Evolutionary conservation across 92 coral and sea anemone species (phyloP).

Genomic region (Porites cylindrica): DNA sequence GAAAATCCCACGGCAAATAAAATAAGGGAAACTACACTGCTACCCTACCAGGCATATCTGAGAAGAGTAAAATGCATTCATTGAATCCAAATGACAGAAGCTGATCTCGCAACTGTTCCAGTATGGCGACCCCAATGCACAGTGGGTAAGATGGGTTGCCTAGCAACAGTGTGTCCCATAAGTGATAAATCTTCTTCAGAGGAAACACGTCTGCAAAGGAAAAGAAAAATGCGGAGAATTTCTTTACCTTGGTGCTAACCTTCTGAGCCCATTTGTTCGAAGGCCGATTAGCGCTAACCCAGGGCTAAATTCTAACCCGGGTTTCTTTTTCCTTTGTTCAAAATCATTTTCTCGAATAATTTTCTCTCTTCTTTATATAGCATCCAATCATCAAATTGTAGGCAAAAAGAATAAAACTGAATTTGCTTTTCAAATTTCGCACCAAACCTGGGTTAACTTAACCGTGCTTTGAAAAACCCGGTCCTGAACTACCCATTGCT

Average conservation of each 20-base stretch:
- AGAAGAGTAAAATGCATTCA: conserved; percentile 95
- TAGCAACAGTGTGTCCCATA: conserved; percentile 97
- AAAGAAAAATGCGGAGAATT: not conserved
- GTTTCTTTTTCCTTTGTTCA: no score
- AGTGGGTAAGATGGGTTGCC: conserved; percentile 99
- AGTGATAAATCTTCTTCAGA: conserved; percentile 92
- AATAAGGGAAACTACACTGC: not conserved
- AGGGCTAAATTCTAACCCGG: no score
- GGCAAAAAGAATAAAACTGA: no score
- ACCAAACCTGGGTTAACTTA: no score
- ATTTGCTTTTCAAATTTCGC: no score
- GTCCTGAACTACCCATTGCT: no score
- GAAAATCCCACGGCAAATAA: not conserved
- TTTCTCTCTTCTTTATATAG: not conserved
- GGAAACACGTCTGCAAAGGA: conserved; percentile 90
- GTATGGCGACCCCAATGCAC: conserved; percentile 97
- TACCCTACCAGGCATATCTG: conserved; percentile 98
- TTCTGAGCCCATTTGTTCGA: no score
- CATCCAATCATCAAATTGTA: no score
- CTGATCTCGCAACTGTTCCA: conserved; percentile 96
- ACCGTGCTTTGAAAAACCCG: no score
- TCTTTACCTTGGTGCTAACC: no score
- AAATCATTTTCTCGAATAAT: not conserved
- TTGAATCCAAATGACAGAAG: conserved; percentile 96
- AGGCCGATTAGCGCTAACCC: no score